Evolutionary conservation across 2,797 vertebrate species (phyloP), one percentile per base, ranked within the genome.

Genomic region (Rhyacichthys aspro): DNA sequence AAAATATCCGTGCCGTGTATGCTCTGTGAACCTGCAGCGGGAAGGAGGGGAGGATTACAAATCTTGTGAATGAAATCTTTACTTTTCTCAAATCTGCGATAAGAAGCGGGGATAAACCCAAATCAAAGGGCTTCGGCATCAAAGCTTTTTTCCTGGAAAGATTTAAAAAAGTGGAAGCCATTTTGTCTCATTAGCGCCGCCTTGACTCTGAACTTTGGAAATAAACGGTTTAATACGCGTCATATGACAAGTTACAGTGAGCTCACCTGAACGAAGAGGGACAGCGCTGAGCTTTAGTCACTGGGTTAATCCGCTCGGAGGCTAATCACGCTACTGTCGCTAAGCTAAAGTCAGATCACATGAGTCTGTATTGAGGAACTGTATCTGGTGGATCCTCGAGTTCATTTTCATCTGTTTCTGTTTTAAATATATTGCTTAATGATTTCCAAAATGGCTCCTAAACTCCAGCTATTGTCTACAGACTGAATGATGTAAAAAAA

Each of bases 251-350:
- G 37, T 64, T 59, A 67, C 59, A 79, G 47, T 53, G 61, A 43
- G 71, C 71, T 72, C 59, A 79, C 50, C 77, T 61, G 63, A 7
- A 63, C 37, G 45, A 37, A 7, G 11, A 69, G 34, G 23, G 49
- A 38, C 12, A 0, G 14, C 15, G 33, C 39, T 61, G 54, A 54
- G 63, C 62, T 76, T 72, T 73, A 49, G 56, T 73, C 57, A 7
- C 43, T 7, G n/a, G 39, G 68, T 64, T 87, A 83, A 89, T 87
- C 86, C 78, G 61, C 76, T 70, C 49, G 60, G 77, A 83, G 65
- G 82, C 62, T 43, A 60, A 86, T 85, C 81, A 82, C 50, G 71
- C 74, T 62, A 59, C 59, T 76, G 79, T 87, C 84, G 4, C 63
- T 71, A 46, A 78, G 60, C 63, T 73, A 70, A 80, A 28, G 60